A percentile compares a stretch with the other conserved stretches of the same genome.
These are phyloP conservation scores for Vipera latastei DNA, from an alignment of 2,797 vertebrate genomes.

Conservation along the genomic window DNA sequence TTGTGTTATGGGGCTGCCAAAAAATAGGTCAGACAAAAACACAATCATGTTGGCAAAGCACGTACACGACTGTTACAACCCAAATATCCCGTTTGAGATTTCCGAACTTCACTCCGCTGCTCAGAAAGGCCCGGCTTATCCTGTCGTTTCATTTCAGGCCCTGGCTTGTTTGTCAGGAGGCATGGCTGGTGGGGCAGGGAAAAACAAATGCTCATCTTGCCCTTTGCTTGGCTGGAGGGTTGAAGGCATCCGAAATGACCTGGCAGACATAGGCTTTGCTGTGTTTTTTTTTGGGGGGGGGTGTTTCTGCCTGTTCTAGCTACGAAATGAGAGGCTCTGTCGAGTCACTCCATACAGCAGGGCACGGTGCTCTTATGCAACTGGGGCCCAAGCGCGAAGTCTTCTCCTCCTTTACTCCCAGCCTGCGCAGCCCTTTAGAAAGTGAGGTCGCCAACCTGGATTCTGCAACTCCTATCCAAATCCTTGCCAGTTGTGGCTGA, in stretches of 20 bases:
- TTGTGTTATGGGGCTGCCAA: not conserved
- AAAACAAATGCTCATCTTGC: not conserved
- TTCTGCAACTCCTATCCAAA: conserved; percentile 62
- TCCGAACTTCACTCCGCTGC: not conserved
- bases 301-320: not conserved
- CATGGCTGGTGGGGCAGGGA: too few relatives aligned
- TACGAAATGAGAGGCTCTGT: not conserved
- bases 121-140: not conserved
- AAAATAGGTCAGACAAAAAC: not conserved
- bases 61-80: not conserved
- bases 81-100: not conserved
- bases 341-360: conserved; percentile 35
- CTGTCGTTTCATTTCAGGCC: not conserved
- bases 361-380: conserved; percentile 51
- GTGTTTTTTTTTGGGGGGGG: not conserved
- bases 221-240: conserved; percentile 2
- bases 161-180: not conserved
- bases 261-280: not conserved
- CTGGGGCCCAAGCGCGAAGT: conserved; percentile 36
- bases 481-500: conserved; percentile 67
- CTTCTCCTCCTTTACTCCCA: not conserved
- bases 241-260: not conserved
- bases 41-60: not conserved
- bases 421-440: conserved; percentile 19
- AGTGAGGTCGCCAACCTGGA: conserved; percentile 65